Base-by-base conservation (phyloP, 2,888 invertebrate species). In the Tetramorium bicarinatum region DNA sequence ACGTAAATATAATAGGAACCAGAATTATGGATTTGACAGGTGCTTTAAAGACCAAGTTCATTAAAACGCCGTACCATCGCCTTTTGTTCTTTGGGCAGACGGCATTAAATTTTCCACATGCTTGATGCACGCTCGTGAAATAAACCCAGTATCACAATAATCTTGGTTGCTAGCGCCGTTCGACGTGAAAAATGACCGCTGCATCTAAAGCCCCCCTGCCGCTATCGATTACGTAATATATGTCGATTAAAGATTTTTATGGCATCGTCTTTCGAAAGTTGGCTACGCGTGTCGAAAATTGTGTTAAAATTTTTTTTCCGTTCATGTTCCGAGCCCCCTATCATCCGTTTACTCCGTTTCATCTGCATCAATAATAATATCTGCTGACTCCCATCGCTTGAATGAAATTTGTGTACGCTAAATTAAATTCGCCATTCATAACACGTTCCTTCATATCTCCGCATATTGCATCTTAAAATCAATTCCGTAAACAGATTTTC, bases 111-210 rank as follows among this genome's bases (percentile, higher is more conserved):
- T 81, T 82, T 7, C 82, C 47, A 64, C 21, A 52, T 56, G 76
- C 56, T 82, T 82, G 66, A 82, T 76, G 66, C 75, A 82, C 76
- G 54, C 76, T 66, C 66, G 47, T 66, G 54, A 82, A 76, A 82
- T 82, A 82, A 82, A 82, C 13, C 56, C 64, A 18, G 13, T 79
- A 80, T 79, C 69, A 34, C 77, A 77, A 67, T 83, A 67, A 77
- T 77, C 82, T 66, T 38, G 77, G 77, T n/a, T 44, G 54, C 72
- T 44, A 54, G 8, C 18, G 56, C 29, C 59, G 59, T 34, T 56
- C 25, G 21, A 1, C 29, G 11, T 80, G 72, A 80, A 80, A 80
- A 80, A 80, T 80, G 47, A 59, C 44, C 34, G 56, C 29, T 38
- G 59, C 56, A 38, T 59, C 79, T 25, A 72, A 56, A 79, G 34